phyloP scores from a whole-genome alignment of 2,113 vertebrate genomes.

The Oceanites oceanicus region DNA sequence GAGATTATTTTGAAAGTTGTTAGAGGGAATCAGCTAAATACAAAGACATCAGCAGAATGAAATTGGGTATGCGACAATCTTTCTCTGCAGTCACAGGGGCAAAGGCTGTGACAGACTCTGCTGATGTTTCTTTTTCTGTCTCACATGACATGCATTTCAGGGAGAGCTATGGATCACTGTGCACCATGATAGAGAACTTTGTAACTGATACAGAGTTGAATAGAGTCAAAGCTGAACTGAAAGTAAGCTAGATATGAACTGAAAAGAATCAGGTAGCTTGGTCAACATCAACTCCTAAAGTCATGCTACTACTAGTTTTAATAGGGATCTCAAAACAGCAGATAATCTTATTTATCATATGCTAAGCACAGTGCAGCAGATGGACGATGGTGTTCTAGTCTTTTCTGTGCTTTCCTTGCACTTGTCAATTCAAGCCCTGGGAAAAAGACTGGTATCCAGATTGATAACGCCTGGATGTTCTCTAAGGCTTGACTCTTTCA shows the following conservation, averaged over 20 bases:
- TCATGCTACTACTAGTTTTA: background rate
- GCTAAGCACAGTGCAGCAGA: constrained; percentile 2
- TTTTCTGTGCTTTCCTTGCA: constrained; percentile 42
- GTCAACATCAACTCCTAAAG: background rate
- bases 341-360: constrained; percentile 43
- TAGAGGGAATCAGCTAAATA: background rate
- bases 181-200: background rate
- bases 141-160: background rate
- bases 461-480: constrained; percentile 20
- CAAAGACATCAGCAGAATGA: background rate
- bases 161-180: background rate
- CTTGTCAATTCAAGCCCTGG: constrained; percentile 24
- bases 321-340: constrained; percentile 36
- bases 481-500: constrained; percentile 40
- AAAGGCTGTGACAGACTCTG: background rate
- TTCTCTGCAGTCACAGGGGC: background rate
- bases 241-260: background rate
- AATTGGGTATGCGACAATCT: background rate
- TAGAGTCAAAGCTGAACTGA: background rate
- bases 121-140: background rate
- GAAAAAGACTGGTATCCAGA: constrained; percentile 31
- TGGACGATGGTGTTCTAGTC: constrained; percentile 6
- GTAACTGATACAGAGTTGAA: background rate
- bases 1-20: background rate
- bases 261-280: background rate